Evolutionary conservation across 2,113 vertebrate species (phyloP), one percentile per base, ranked within the genome.

Genomic region (Rhynchomys soricoides): DNA sequence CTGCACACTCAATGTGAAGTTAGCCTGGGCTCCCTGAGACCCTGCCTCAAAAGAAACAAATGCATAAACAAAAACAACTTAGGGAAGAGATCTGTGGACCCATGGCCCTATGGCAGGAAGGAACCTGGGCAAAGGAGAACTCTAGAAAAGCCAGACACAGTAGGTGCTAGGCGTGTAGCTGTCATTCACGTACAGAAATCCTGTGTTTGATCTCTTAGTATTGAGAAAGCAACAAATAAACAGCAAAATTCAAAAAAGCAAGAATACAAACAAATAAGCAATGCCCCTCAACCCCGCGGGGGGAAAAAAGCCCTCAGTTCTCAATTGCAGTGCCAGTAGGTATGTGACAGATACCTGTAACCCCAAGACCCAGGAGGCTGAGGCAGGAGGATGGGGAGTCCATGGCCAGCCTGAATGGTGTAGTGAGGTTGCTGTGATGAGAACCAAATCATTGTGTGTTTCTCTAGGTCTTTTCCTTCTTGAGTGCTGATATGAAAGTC

Each of bases 241-340:
- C n/a, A 83, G 1, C 37, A n/a, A 62, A 59, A 43, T 15, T 31
- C 29, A 66, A 45, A 85, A 57, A 45, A 66, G 26, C 59, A 68
- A 48, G 26, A 48, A 52, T n/a, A 34, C 9, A 86, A 48, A 8
- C 10, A 68, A 45, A 37, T 86, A 50, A 68, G 31, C 34, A 68
- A 68, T 16, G 9, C 3, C 34, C 3, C 11, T 9, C 2, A 9
- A 5, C 24, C 26, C 31, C n/a, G 13, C 45, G 1, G 12, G 55
- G 24, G 15, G 6, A 3, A 16, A 45, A 31, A 52, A 52, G 31
- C 45, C 7, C 22, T 26, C 8, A 31, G 22, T 19, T 40, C 13
- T 89, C n/a, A 34, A 52, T 74, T 43, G 37, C 26, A 21, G 8
- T 31, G 43, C 7, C 29, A 16, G 16, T 5, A 10, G 7, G 52